Evolutionary conservation across 2,888 invertebrate species (phyloP).

Genomic region (Xestia c-nigrum): DNA sequence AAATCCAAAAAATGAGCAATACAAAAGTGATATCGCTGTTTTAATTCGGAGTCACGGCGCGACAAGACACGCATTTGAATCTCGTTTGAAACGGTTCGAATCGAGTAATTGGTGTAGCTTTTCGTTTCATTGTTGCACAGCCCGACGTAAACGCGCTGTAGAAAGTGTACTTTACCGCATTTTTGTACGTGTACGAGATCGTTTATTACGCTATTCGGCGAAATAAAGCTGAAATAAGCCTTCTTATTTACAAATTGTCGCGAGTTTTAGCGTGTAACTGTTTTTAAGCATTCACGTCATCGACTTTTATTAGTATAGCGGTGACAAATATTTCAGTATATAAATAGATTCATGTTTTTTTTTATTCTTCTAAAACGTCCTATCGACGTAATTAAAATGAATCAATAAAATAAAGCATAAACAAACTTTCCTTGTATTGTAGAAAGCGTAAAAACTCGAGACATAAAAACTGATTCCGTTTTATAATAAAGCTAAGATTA

Average conservation of each 20-base stretch:
- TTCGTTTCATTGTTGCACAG: constrained; percentile 69
- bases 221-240: constrained; percentile 32
- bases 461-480: constrained; percentile 53
- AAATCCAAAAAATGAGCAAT: constrained; percentile 30
- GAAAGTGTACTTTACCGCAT: constrained; percentile 74
- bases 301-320: constrained; percentile 20
- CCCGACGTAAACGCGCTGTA: constrained; percentile 68
- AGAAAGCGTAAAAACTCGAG: constrained; percentile 61
- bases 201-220: constrained; percentile 47
- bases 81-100: constrained; percentile 67
- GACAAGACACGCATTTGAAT: constrained; percentile 65
- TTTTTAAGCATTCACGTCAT: constrained; percentile 40
- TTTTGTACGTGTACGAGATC: constrained; percentile 50
- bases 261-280: constrained; percentile 15
- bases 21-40: constrained; percentile 57
- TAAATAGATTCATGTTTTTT: not conserved
- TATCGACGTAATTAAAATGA: not conserved
- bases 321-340: constrained; percentile 13
- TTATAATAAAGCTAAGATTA: constrained; percentile 56
- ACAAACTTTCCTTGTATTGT: constrained; percentile 49
- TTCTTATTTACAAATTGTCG: constrained; percentile 26
- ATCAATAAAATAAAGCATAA: constrained; percentile 4
- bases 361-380: not conserved
- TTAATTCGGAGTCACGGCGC: constrained; percentile 53
- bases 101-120: constrained; percentile 67